Evolutionary conservation across 1,140 invertebrate genomes (phyloP), one percentile per base, ranked within the genome.

Genomic region (Halesus radiatus): DNA sequence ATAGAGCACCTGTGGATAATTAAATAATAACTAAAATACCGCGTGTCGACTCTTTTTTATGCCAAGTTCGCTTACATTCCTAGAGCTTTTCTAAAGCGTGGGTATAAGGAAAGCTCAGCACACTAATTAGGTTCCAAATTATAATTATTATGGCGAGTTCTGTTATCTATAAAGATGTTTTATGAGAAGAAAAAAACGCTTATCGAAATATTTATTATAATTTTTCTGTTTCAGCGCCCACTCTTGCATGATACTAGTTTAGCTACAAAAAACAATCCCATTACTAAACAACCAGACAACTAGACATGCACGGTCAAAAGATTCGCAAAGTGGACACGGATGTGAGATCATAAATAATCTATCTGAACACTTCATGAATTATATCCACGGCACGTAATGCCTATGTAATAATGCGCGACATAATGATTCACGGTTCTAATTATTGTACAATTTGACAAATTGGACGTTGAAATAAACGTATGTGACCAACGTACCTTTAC

Each of bases 311-410:
- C 66, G 37, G 37, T 66, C 66, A 50, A 50, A 70, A 70, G 66
- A 50, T 70, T 26, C 23, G 32, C 37, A 70, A 70, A 45, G 66
- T 45, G 66, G 66, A 70, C 37, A 45, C 66, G 66, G 66, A 70
- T 70, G 66, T 70, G 66, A 70, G 37, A 70, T 70, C 66, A 20
- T 70, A 70, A 64, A 50, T 70, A 37, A 32, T 45, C n/a, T 56
- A 18, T 56, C n/a, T 56, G 54, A 18, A 56, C 20, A 56, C 54
- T 56, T 56, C 37, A 45, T 45, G 10, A 13, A 45, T 45, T 45
- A 45, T 45, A 45, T 45, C 37, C 13, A 45, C 37, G 18, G 10
- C 22, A 56, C 54, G 54, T 56, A 20, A 22, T 56, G n/a, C n/a
- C n/a, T 18, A 56, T n/a, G n/a, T 10, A 56, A 56, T 22, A 20